Percentiles rank a stretch among this genome's conserved stretches.
Conservation (phyloP, 35 echinoderm and acorn worm species). For the Ophiothrix spiculata region DNA sequence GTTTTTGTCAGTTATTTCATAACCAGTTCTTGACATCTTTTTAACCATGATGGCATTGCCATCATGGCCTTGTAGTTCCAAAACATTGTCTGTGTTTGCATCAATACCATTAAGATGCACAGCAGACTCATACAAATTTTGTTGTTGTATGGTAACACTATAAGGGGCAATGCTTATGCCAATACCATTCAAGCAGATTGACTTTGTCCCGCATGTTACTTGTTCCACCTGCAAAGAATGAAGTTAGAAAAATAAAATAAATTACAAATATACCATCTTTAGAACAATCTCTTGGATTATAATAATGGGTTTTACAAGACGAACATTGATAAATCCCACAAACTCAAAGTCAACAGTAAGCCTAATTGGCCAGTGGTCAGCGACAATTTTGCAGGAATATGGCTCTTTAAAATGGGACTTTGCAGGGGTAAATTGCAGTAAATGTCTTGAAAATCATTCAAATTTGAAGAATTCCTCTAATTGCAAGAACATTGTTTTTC, state of each 20-base stretch:
- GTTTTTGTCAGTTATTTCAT: conserved; percentile 11
- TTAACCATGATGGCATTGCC: neutral
- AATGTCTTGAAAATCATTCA: too few relatives aligned
- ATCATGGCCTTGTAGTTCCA: neutral
- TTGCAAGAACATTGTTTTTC: too few relatives aligned
- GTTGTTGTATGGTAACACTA: conserved; percentile 33
- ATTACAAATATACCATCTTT: too few relatives aligned
- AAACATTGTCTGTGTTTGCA: conserved; percentile 1
- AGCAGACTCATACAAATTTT: conserved; percentile 6
- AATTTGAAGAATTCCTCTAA: too few relatives aligned
- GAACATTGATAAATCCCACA: too few relatives aligned
- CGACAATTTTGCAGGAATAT: too few relatives aligned
- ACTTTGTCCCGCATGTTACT: neutral
- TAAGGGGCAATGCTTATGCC: conserved; percentile 5
- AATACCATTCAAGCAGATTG: conserved; percentile 35
- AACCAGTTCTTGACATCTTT: conserved; percentile 7
- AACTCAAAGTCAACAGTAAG: too few relatives aligned
- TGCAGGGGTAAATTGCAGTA: too few relatives aligned
- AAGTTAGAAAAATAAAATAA: neutral
- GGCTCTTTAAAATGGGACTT: too few relatives aligned
- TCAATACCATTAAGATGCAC: conserved; percentile 38
- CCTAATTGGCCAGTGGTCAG: too few relatives aligned
- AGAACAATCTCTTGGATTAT: too few relatives aligned
- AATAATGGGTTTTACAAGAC: too few relatives aligned
- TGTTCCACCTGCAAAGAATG: conserved; percentile 45